Evolutionary conservation across 2,113 vertebrate genomes (phyloP).

Genomic region (Rafetus swinhoei): DNA sequence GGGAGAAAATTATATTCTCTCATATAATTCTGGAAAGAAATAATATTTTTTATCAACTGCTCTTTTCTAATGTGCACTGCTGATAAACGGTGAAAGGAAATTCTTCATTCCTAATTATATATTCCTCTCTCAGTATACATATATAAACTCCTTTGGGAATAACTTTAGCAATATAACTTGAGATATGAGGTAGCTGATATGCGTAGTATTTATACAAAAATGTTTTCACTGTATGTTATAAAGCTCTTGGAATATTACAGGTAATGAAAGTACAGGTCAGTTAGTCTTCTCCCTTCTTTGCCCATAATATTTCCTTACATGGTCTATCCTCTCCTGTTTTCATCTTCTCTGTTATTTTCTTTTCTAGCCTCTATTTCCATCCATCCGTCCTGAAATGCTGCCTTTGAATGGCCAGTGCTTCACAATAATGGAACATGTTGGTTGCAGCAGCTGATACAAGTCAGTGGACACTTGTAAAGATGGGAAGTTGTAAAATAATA

Average conservation of each 20-base stretch:
- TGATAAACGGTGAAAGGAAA: conserved; percentile 63
- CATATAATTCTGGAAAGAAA: conserved; percentile 46
- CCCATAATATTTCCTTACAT: background rate
- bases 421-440: conserved; percentile 7
- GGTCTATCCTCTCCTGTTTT: conserved; percentile 52
- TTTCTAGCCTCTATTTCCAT: conserved; percentile 44
- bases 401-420: conserved; percentile 58
- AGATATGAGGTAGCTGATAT: conserved; percentile 60
- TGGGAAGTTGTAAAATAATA: conserved; percentile 65
- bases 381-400: conserved; percentile 14
- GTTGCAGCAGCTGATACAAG: conserved; percentile 48
- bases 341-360: conserved; percentile 53
- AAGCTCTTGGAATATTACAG: conserved; percentile 38
- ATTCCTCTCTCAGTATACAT: conserved; percentile 60
- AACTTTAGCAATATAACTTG: conserved; percentile 64
- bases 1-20: conserved; percentile 54
- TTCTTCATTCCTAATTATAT: conserved; percentile 56
- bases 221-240: conserved; percentile 51
- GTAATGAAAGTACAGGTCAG: conserved; percentile 18
- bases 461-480: conserved; percentile 64
- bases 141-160: conserved; percentile 64
- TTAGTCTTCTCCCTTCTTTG: background rate
- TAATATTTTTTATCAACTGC: conserved; percentile 27
- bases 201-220: conserved; percentile 68
- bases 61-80: conserved; percentile 32